These are phyloP conservation scores for Chaenodraco wilsoni DNA, from an alignment of 2,797 vertebrate species.

Conservation along the genomic window DNA sequence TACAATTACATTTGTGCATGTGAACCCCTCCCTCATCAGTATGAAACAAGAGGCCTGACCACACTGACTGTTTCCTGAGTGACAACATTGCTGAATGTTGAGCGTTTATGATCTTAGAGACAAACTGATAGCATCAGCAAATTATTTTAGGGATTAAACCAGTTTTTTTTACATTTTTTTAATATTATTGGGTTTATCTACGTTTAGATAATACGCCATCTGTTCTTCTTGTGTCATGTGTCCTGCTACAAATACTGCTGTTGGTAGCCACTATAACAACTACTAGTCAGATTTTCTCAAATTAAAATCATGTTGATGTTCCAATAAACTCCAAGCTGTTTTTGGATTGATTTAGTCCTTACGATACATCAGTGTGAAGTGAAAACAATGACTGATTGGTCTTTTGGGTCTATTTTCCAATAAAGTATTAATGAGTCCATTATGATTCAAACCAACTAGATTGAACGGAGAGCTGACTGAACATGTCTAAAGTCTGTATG, in stretches of 20 bases:
- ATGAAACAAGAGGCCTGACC: not conserved
- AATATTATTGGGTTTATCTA: not conserved
- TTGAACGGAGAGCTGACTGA: not conserved
- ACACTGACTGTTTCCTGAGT: not conserved
- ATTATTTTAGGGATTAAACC: not conserved
- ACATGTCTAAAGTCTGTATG: not conserved
- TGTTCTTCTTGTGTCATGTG: constrained; percentile 2
- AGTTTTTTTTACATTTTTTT: constrained; percentile 4
- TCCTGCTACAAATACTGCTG: not conserved
- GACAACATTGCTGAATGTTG: constrained; percentile 17
- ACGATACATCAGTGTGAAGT: not conserved
- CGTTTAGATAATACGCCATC: not conserved
- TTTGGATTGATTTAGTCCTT: not conserved
- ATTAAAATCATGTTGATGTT: not conserved
- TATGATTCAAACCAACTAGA: not conserved
- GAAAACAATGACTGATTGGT: not conserved
- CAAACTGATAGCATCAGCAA: not conserved
- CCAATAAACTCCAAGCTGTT: not conserved
- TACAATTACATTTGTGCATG: not conserved
- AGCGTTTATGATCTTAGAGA: constrained; percentile 13
- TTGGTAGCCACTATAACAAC: not conserved
- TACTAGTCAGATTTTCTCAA: not conserved
- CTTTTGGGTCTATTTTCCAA: not conserved
- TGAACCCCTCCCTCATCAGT: constrained; percentile 4
- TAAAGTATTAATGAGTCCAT: not conserved